Conservation (phyloP, 2,888 invertebrate species). For the Megalurothrips usitatus region DNA sequence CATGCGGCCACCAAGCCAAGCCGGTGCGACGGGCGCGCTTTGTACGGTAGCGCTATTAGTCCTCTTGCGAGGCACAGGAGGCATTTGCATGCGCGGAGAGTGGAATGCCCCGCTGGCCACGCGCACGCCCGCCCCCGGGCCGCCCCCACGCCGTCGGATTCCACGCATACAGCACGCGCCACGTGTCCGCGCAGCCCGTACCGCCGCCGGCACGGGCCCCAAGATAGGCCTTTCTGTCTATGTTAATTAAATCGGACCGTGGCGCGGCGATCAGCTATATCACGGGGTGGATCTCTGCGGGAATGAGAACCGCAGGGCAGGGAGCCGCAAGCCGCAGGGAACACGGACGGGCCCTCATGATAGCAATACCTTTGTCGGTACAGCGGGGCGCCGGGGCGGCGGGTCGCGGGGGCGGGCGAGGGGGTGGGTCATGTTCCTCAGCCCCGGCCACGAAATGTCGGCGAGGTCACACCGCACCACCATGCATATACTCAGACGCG, state of each 20-base stretch:
- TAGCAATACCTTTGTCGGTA: too few relatives aligned
- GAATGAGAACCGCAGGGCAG: too few relatives aligned
- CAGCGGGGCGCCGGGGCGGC: background rate
- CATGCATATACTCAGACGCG: slow-evolving; percentile 19
- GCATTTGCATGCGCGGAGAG: background rate
- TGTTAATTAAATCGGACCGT: background rate
- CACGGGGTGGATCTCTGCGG: too few relatives aligned
- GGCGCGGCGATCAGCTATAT: background rate
- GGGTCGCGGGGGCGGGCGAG: background rate
- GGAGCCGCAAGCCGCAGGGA: too few relatives aligned
- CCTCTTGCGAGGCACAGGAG: too few relatives aligned
- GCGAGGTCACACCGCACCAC: background rate
- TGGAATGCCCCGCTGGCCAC: background rate
- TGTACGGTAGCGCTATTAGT: too few relatives aligned
- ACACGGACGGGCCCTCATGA: too few relatives aligned
- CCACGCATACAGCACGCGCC: background rate
- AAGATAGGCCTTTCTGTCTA: background rate
- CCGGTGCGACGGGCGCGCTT: too few relatives aligned
- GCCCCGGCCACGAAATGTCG: background rate
- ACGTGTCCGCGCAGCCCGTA: background rate
- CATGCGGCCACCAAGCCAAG: too few relatives aligned
- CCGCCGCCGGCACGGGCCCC: background rate
- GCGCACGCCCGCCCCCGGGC: background rate
- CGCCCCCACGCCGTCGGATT: background rate
- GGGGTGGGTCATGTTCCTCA: background rate